Evolutionary conservation across 2,113 vertebrate genomes (phyloP).

Genomic region (Paradoxurus hermaphroditus): DNA sequence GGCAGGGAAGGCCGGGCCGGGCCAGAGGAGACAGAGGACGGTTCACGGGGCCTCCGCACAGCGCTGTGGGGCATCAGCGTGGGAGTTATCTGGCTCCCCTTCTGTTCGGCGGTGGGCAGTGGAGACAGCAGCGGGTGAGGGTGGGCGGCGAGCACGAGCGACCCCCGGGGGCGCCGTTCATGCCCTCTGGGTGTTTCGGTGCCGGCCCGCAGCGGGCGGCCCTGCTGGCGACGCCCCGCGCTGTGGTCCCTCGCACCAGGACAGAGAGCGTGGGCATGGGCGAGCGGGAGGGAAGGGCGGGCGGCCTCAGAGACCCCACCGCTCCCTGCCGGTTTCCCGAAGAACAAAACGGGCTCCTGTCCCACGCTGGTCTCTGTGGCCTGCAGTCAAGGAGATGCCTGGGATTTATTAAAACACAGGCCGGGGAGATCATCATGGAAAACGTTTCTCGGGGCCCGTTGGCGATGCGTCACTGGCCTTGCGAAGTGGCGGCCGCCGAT

Average conservation of each 20-base stretch:
- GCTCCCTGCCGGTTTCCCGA: neutral
- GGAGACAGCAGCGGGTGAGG: neutral
- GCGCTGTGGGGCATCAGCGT: neutral
- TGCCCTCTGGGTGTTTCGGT: neutral
- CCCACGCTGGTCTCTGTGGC: neutral
- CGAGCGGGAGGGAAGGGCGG: neutral
- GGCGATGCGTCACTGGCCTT: neutral
- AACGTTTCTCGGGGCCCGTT: fast-evolving
- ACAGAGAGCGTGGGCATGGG: neutral
- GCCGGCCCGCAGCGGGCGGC: neutral
- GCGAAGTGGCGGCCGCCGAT: fast-evolving
- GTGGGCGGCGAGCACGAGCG: fast-evolving
- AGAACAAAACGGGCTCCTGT: neutral
- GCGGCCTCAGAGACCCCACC: neutral
- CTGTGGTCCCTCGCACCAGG: neutral
- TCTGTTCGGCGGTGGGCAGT: neutral
- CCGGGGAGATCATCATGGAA: fast-evolving
- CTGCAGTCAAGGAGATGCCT: neutral
- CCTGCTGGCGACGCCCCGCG: no score
- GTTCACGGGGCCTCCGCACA: neutral
- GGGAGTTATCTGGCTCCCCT: neutral
- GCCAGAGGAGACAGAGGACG: neutral
- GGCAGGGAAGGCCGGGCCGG: fast-evolving
- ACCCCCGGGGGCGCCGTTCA: neutral
- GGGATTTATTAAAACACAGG: neutral